Base-by-base conservation (phyloP, 2,888 invertebrate species). In the Eupithecia abbreviata region DNA sequence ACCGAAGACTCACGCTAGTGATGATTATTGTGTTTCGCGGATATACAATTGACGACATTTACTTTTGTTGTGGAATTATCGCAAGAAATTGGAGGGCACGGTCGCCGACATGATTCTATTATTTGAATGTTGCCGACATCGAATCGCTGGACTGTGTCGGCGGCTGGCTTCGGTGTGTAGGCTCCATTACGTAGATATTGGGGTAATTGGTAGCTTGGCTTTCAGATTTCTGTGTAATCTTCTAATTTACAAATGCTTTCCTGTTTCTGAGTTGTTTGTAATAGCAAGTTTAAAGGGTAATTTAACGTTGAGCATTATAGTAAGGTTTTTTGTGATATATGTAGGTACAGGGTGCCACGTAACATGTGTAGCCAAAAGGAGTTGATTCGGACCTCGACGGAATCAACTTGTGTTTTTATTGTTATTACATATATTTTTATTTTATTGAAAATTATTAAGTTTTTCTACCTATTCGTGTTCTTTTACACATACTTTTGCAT, bases 191-290 rank as follows among this genome's bases (percentile, higher is more conserved):
- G 62, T 30, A 18, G 67, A 18, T 68, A 68, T 43, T n/a, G 41
- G 5, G 43, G 67, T 68, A 68, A 68, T 68, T 68, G 43, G 9
- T 43, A 68, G 15, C n/a, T 30, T 68, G 9, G n/a, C 42, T 45
- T 43, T 43, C 67, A n/a, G 67, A 43, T 68, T 68, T 68, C 67
- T 43, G n/a, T 43, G 67, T 43, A 68, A 68, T 68, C 67, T 68
- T 43, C 45, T 7, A 42, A 68, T 68, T 68, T 68, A 30, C 18
- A 30, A 62, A 62, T 62, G 62, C 62, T 4, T 62, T 62, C 30
- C 62, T 62, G 62, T 62, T 62, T 62, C 62, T 30, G 62, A 62
- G 62, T 30, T 62, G 30, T 62, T 62, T 10, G n/a, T 30, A 62
- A 12, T 62, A 30, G 62, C 62, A 12, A 62, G 62, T 62, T 0